Percentiles rank a stretch among this genome's conserved stretches.
phyloP scores from a whole-genome alignment of 2,113 vertebrate species.

The Meriones unguiculatus region DNA sequence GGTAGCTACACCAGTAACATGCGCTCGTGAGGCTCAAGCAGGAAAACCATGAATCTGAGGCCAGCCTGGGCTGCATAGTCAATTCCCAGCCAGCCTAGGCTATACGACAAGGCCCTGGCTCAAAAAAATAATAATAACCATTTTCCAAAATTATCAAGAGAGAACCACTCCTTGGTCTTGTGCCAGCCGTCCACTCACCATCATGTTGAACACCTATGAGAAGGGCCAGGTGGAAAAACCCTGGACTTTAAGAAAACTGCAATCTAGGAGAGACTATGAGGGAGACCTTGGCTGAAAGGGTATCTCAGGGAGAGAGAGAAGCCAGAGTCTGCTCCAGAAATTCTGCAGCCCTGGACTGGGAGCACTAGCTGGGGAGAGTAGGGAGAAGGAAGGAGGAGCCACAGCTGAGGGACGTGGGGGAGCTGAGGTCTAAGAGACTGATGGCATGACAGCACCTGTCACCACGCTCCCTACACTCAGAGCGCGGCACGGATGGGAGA shows the following conservation, averaged over 20 bases:
- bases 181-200: background rate
- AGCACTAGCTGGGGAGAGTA: background rate
- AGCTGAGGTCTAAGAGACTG: background rate
- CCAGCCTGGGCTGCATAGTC: background rate
- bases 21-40: background rate
- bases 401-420: too few species aligned
- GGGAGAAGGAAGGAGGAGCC: background rate
- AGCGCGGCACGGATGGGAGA: background rate
- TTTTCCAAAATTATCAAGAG: background rate
- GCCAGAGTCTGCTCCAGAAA: background rate
- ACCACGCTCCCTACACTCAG: fast-evolving
- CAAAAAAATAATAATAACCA: background rate
- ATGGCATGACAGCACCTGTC: background rate
- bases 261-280: background rate
- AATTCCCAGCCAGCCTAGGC: background rate
- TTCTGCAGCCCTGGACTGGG: background rate
- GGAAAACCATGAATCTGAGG: too few species aligned
- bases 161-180: background rate
- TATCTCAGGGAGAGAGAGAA: background rate
- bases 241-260: background rate
- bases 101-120: background rate
- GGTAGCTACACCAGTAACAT: background rate
- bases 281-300: background rate
- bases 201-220: background rate
- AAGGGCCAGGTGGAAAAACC: background rate